Percentiles rank a stretch among this genome's conserved stretches.
phyloP scores from a whole-genome alignment of 2,797 vertebrate genomes.

The Pangasius krempfi region DNA sequence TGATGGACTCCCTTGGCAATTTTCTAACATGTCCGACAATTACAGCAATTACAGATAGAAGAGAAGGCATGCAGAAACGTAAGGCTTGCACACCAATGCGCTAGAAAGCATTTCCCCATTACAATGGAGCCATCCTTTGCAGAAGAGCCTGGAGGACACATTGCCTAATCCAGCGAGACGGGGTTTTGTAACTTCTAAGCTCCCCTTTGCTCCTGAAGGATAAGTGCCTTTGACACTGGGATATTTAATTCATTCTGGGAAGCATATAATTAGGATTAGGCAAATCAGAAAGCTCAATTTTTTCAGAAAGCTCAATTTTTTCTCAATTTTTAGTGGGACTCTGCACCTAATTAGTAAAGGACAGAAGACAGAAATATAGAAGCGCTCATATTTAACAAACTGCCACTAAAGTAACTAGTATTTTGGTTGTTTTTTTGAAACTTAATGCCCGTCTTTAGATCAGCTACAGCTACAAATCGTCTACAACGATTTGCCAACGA shows the following conservation, averaged over 20 bases:
- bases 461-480: background rate
- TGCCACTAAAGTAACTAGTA: background rate
- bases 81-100: background rate
- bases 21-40: slow-evolving; percentile 7
- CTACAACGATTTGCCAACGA: too few relatives aligned
- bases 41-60: slow-evolving; percentile 22
- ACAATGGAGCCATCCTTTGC: background rate
- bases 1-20: background rate
- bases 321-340: too few relatives aligned
- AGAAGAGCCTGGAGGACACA: slow-evolving; percentile 18
- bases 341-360: slow-evolving; percentile 3
- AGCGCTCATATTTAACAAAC: background rate
- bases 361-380: background rate
- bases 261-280: slow-evolving; percentile 39
- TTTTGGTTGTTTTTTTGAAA: background rate
- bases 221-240: slow-evolving; percentile 29
- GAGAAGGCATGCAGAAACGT: background rate
- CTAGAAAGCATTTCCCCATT: slow-evolving; percentile 5
- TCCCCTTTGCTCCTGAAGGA: slow-evolving; percentile 26
- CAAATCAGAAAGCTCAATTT: slow-evolving; percentile 32
- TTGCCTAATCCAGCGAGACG: slow-evolving; percentile 13
- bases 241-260: slow-evolving; percentile 22
- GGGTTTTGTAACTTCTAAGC: slow-evolving; percentile 23
- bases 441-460: background rate
- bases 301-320: too few relatives aligned